Evolutionary conservation across 2,113 vertebrate genomes (phyloP), one percentile per base, ranked within the genome.

Genomic region (Psittacula cyanocephala): DNA sequence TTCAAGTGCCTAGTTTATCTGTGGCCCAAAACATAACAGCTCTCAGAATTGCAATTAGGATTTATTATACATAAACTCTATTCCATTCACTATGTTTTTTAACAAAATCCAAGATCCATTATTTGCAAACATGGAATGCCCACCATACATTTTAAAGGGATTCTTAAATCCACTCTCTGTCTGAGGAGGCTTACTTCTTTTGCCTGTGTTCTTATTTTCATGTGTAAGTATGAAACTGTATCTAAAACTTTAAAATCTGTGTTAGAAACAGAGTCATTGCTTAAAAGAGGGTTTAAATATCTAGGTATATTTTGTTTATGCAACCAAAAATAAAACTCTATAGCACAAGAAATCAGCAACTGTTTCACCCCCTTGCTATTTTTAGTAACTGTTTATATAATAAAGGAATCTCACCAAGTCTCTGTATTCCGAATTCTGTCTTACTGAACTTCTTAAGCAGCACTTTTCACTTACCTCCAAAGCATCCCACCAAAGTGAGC

Each of bases 311-410:
- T 75, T 67, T 4, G 0, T 5, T 74, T 49, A 69, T 5, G 17
- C 6, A 85, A 68, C 9, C 29, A 41, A 72, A 81, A 13, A 39
- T 68, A 71, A 76, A 88, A 75, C 7, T 24, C 60, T 9, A 15
- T 0, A 55, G n/a, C 16, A 70, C 31, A 81, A 63, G 24, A 19
- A 47, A 55, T 52, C 46, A 82, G 47, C 37, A 88, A 79, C 13
- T 65, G 27, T 39, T 0, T 0, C 11, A 29, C 6, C n/a, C 3
- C 6, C 29, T 76, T 60, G 41, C 11, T 43, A 31, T 5, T 86
- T 57, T 13, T 44, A 46, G 50, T 33, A 83, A 44, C 23, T 83
- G 29, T n/a, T 77, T 59, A 27, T 46, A 46, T 46, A 83, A 79
- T 19, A 62, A 68, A 85, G 8, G 8, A 89, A 80, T 50, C 15